Percentiles rank a stretch among this genome's conserved stretches.
Evolutionary conservation across 2,113 vertebrate species (phyloP).

Genomic region (Poeciliopsis occidentalis): DNA sequence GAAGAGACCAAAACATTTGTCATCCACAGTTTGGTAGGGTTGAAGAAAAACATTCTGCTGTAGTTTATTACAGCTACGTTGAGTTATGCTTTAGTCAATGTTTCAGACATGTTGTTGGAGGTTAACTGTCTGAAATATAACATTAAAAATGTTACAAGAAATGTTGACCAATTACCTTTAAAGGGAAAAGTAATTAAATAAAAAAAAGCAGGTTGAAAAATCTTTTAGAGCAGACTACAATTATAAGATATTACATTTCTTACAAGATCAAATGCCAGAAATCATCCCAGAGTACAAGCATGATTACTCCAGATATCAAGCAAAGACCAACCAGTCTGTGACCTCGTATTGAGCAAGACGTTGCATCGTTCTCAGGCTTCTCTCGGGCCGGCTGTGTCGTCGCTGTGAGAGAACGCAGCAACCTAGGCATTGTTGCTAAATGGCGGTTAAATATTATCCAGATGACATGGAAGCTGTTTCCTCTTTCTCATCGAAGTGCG

Average conservation of each 20-base stretch:
- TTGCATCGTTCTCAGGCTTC: slow-evolving; percentile 23
- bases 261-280: slow-evolving; percentile 22
- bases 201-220: neutral
- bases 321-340: slow-evolving; percentile 9
- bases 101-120: neutral
- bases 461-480: slow-evolving; percentile 7
- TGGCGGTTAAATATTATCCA: slow-evolving; percentile 49
- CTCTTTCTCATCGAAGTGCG: slow-evolving; percentile 1
- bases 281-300: neutral
- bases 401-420: slow-evolving; percentile 16
- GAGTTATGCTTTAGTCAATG: neutral
- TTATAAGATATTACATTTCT: slow-evolving; percentile 5
- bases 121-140: neutral
- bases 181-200: neutral
- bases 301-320: slow-evolving; percentile 4
- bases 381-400: slow-evolving; percentile 29
- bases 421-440: slow-evolving; percentile 11
- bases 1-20: neutral
- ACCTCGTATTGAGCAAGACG: neutral
- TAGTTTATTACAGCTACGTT: neutral
- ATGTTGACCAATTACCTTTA: neutral
- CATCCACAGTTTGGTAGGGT: neutral
- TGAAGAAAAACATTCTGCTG: neutral
- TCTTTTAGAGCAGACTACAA: neutral
- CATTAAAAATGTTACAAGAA: neutral